Percentiles rank a stretch among this genome's conserved stretches.
Evolutionary conservation across 2,888 invertebrate genomes (phyloP).

Genomic region (Drosophila colorata): DNA sequence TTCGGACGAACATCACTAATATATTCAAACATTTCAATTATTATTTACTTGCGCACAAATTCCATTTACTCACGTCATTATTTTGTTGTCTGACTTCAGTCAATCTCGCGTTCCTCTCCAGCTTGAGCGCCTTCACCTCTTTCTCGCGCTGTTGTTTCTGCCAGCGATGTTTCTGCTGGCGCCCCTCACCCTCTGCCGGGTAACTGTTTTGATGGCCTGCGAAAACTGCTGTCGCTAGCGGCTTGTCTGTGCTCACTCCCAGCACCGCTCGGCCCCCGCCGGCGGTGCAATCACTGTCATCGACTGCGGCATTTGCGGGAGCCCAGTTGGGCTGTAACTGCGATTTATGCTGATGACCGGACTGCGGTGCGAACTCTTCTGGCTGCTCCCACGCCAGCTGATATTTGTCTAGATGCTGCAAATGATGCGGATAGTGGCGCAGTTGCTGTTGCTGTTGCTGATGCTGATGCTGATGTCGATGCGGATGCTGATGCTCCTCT

Average conservation of each 20-base stretch:
- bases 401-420: slow-evolving; percentile 50
- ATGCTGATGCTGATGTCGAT: slow-evolving; percentile 1
- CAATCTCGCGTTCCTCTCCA: neutral
- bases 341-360: slow-evolving; percentile 70
- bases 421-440: slow-evolving; percentile 48
- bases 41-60: no score
- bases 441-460: slow-evolving; percentile 5
- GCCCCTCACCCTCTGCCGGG: neutral
- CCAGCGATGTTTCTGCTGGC: slow-evolving; percentile 4
- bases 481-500: slow-evolving; percentile 20
- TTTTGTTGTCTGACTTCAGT: neutral
- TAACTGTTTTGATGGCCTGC: slow-evolving; percentile 12
- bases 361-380: neutral
- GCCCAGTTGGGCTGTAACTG: slow-evolving; percentile 19
- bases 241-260: slow-evolving; percentile 5
- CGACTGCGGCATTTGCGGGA: slow-evolving; percentile 1
- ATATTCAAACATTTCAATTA: no score
- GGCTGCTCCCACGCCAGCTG: slow-evolving; percentile 59
- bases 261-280: neutral
- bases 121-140: slow-evolving; percentile 9
- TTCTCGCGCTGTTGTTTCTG: slow-evolving; percentile 1
- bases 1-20: no score
- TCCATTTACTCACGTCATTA: slow-evolving; percentile 24
- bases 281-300: slow-evolving; percentile 34
- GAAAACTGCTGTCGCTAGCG: no score